Base-by-base conservation (phyloP, 1,140 invertebrate genomes). In the Musca domestica region DNA sequence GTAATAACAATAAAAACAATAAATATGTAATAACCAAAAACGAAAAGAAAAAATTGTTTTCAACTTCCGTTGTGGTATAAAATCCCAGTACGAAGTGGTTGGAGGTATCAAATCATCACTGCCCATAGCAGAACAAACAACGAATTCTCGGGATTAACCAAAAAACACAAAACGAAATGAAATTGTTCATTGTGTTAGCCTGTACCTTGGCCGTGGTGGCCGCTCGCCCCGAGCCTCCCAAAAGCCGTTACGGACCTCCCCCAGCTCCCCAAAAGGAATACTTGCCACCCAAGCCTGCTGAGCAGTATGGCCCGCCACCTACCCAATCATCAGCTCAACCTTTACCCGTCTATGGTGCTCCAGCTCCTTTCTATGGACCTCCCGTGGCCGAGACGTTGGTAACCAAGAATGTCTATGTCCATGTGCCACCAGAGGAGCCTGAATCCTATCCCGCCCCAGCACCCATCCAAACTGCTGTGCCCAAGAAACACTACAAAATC, bases 401-500 rank as follows among this genome's bases (percentile, higher is more conserved):
- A 22, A 89, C 90, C 72, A 91, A 91, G 74, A 90, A 91, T 75
- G 89, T 91, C 0, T 91, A 91, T 76, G 89, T 91, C 1, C 90
- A 91, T 75, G 89, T 91, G 51, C 89, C 90, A 64, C 90, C 89
- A 14, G 88, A 88, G 74, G 90, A 91, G 74, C 88, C 87, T 0
- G 86, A 88, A 30, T 49, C 71, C 17, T 77, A 75, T 65, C 72
- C 74, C 1, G 70, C 73, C 2, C 61, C 76, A 0, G 64, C 74
- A n/a, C 76, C 77, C 52, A 77, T 81, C 22, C 74, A 80, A 48
- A 78, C 76, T 6, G 73, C 77, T 3, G 73, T 76, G 25, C 85
- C 90, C 70, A 90, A 92, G 82, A 92, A 92, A 74, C 91, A 93
- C 82, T 92, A 92, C 84, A 92, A 92, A 81, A 93, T 93, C 74